These are phyloP conservation scores for Drosophila fungiperda DNA, from an alignment of 2,888 invertebrate species.

Conservation along the genomic window DNA sequence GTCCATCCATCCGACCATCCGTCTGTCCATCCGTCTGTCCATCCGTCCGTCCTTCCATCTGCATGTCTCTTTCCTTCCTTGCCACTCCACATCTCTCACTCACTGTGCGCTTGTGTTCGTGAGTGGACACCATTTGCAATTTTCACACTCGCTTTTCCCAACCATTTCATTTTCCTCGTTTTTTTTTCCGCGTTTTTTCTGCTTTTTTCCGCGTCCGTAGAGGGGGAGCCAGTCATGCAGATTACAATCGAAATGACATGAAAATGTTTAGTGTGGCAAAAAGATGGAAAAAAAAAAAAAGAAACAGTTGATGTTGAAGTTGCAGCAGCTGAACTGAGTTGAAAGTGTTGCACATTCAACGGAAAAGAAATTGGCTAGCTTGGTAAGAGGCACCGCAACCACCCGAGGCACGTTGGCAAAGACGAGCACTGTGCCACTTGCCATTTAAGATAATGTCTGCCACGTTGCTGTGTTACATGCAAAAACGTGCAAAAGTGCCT, in stretches of 20 bases:
- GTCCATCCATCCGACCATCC: not conserved
- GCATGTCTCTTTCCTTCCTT: conserved; percentile 25
- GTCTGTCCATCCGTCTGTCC: too few species aligned
- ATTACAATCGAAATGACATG: conserved; percentile 83
- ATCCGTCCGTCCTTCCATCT: conserved; percentile 14
- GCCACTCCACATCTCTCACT: conserved; percentile 4
- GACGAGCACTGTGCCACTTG: conserved; percentile 42
- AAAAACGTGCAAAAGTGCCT: conserved; percentile 47
- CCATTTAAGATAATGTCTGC: conserved; percentile 73
- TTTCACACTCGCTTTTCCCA: conserved; percentile 69
- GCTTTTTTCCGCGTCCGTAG: conserved; percentile 36
- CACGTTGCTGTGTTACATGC: conserved; percentile 56
- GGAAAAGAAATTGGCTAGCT: conserved; percentile 69
- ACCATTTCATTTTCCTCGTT: conserved; percentile 3
- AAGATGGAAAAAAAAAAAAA: conserved; percentile 15
- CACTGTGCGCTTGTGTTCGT: conserved; percentile 57
- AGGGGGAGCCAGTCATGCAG: conserved; percentile 77
- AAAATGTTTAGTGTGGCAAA: conserved; percentile 82
- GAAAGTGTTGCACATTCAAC: conserved; percentile 71
- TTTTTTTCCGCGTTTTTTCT: conserved; percentile 3
- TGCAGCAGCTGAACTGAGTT: conserved; percentile 21
- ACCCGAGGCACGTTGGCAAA: conserved; percentile 15
- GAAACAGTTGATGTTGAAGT: conserved; percentile 8
- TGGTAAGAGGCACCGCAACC: conserved; percentile 8
- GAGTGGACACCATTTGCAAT: conserved; percentile 82